Evolutionary conservation across 2,113 vertebrate genomes (phyloP), one percentile per base, ranked within the genome.

Genomic region (Ptychochromis oligacanthus): DNA sequence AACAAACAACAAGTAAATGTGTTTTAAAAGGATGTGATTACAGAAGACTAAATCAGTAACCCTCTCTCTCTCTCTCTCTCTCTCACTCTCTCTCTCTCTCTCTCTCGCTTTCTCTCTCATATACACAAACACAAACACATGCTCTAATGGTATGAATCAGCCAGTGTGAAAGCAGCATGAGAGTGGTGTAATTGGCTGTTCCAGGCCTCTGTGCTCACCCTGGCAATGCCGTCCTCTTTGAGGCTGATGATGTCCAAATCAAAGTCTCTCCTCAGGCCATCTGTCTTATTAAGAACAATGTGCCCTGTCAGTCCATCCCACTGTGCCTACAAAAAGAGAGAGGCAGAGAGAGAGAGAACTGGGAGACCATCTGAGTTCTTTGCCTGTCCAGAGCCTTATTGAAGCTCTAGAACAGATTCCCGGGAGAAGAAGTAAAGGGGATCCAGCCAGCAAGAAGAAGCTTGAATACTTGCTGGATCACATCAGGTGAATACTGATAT

Each of bases 221-320:
- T 99, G 93, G 97, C 95, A 34, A 96, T 96, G 86, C 98, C 98
- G 40, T 99, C 98, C 87, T 99, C 98, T 93, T 97, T 98, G 81
- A 99, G 97, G 91, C 98, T 99, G 95, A 99, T 99, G 87, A 99
- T 96, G 93, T 99, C 98, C 96, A 99, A 95, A 94, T 98, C 96
- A 83, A 99, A 99, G 95, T 98, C 97, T 92, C 96, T 98, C 90
- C 98, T 94, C 85, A 98, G 95, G 86, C 98, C 98, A 3, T 99
- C 97, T 0, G 97, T 98, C 94, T 97, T 99, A 95, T 99, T 99
- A 93, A 99, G 97, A 92, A 97, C 96, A 89, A 99, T 99, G 80
- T 95, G 96, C 13, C 98, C 98, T 15, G 98, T 99, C 94, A 99
- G 95, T 81, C 98, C 98, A 24, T 98, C 96, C 98, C 98, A 99